A percentile compares a stretch with the other conserved stretches of the same genome.
Conservation (phyloP, 2,797 vertebrate genomes). For the Sarcophilus harrisii region DNA sequence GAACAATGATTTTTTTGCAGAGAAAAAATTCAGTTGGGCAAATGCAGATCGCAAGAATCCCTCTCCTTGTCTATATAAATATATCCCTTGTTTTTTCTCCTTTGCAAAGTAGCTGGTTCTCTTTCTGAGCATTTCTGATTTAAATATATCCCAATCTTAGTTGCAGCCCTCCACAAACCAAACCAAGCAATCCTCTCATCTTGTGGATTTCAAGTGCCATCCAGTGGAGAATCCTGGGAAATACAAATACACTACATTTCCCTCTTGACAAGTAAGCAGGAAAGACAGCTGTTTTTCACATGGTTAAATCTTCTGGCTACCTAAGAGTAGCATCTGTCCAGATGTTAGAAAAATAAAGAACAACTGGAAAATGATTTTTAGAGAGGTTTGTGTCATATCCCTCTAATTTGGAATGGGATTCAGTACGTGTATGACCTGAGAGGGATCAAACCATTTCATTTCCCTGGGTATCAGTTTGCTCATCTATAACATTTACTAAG, state of each 20-base stretch:
- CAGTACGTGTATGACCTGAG: not conserved
- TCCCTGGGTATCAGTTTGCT: not conserved
- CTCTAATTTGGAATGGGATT: not conserved
- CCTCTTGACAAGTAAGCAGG: not conserved
- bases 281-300: not conserved
- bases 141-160: constrained; percentile 28
- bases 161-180: not conserved
- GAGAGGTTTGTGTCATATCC: not conserved
- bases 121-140: constrained; percentile 45
- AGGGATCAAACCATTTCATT: not conserved
- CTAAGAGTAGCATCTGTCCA: not conserved
- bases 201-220: constrained; percentile 77
- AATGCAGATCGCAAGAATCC: not conserved
- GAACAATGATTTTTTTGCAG: constrained; percentile 36
- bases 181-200: not conserved
- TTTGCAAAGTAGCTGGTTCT: constrained; percentile 46
- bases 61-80: constrained; percentile 42
- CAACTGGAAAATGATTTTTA: not conserved
- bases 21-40: rapidly evolving
- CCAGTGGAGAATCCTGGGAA: constrained; percentile 75
- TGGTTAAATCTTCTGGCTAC: not conserved
- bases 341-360: not conserved
- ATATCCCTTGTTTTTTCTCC: constrained; percentile 20
- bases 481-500: not conserved
- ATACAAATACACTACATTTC: not conserved